Percentiles rank a stretch among this genome's conserved stretches.
Conservation (phyloP, 2,113 vertebrate genomes). For the Caranx ignobilis region DNA sequence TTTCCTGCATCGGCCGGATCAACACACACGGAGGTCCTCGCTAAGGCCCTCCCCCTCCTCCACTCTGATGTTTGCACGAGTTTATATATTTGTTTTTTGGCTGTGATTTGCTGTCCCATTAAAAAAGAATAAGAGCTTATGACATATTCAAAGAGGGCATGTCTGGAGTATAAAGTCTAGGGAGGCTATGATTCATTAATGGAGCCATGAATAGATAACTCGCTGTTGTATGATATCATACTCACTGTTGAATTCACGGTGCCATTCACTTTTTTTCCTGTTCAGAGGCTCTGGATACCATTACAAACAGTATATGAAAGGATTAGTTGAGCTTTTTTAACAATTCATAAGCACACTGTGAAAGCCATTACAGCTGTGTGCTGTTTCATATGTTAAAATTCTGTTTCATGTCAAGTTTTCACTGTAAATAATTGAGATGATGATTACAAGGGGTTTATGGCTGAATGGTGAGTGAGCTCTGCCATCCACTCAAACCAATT, state of each 20-base stretch:
- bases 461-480: not conserved
- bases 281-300: conserved; percentile 59
- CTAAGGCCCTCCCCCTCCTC: not conserved
- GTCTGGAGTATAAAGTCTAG: conserved; percentile 80
- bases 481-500: not conserved
- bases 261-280: conserved; percentile 66
- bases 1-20: not conserved
- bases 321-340: conserved; percentile 62
- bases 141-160: conserved; percentile 79
- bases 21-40: not conserved
- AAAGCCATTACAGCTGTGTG: conserved; percentile 7
- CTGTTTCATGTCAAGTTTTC: conserved; percentile 28
- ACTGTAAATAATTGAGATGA: conserved; percentile 35
- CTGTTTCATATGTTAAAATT: conserved; percentile 10
- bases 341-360: conserved; percentile 58
- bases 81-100: conserved; percentile 69
- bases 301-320: conserved; percentile 56
- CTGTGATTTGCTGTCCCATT: conserved; percentile 68
- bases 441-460: conserved; percentile 6
- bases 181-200: conserved; percentile 83
- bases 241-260: conserved; percentile 69
- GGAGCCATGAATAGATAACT: conserved; percentile 80
- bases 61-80: conserved; percentile 16
- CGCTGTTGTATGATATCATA: conserved; percentile 75
- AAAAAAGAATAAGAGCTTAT: conserved; percentile 79